Conservation (phyloP, 2,113 vertebrate genomes). For the Eonycteris spelaea region DNA sequence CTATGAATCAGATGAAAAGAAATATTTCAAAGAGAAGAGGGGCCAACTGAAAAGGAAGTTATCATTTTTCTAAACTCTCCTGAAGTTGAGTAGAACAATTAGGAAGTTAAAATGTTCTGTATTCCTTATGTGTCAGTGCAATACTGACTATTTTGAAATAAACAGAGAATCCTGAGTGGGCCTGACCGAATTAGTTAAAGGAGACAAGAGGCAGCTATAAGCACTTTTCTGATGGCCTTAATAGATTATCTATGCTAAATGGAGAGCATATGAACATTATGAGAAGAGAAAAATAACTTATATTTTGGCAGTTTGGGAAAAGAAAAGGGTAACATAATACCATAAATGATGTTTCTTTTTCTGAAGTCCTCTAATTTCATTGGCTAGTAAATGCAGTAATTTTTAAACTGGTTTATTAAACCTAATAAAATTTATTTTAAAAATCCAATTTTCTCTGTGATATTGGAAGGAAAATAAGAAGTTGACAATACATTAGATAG, state of each 20-base stretch:
- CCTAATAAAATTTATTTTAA: background rate
- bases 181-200: background rate
- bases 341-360: background rate
- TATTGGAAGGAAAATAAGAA: background rate
- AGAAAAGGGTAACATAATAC: background rate
- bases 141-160: background rate
- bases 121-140: background rate
- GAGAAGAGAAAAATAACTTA: background rate
- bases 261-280: background rate
- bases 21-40: background rate
- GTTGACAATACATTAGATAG: background rate
- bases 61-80: background rate
- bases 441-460: background rate
- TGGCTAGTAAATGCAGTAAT: background rate
- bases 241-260: background rate
- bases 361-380: background rate
- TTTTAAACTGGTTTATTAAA: background rate
- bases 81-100: conserved; percentile 35
- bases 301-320: background rate
- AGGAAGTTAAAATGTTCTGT: background rate
- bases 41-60: background rate
- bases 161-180: background rate
- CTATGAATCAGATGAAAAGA: conserved; percentile 32
- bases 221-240: background rate
- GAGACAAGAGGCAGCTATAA: background rate